Base-by-base conservation (phyloP, 1,140 invertebrate species). In the Belonocnema kinseyi region DNA sequence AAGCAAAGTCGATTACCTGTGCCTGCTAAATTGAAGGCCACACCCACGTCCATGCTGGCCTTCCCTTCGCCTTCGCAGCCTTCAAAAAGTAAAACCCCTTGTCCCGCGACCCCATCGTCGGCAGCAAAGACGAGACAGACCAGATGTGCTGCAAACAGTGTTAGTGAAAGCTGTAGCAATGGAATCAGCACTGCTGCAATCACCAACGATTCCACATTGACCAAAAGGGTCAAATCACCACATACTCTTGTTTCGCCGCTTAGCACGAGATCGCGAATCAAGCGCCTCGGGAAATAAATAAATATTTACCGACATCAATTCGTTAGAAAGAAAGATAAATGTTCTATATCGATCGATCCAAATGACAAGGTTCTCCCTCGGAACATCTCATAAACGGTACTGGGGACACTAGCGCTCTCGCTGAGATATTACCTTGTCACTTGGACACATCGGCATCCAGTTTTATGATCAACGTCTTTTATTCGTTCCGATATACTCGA, bases 231-330 rank as follows among this genome's bases (percentile, higher is more conserved):
- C 1, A 90, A 90, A 72, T 87, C 88, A 10, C 85, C 88, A 0
- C 90, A 89, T 40, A 90, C 88, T 77, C 84, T 86, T n/a, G 83
- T 82, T 71, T 82, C 85, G 61, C 89, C 89, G 14, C 75, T 90
- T 4, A 87, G 83, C 33, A 91, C 90, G 26, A 84, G 89, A 66
- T 91, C 90, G 61, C 85, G 90, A 12, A 89, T 91, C 26, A 91
- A 91, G 72, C 88, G 90, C 5, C 86, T 91, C 16, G 89, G 89
- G 19, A 91, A 91, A 77, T 91, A 80, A 91, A 74, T 71, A 4
- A 26, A 58, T 58, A 14, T 26, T 19, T 19, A 61, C 56, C 54
- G 19, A 61, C 13, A 61, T 5, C 56, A 19, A 19, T 12, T 61
- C 21, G 19, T 61, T 26, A 7, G 12, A 26, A 6, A 61, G 58